Evolutionary conservation across 92 coral and sea anemone genomes (phyloP), one percentile per base, ranked within the genome.

Genomic region (Palythoa heliodiscus): DNA sequence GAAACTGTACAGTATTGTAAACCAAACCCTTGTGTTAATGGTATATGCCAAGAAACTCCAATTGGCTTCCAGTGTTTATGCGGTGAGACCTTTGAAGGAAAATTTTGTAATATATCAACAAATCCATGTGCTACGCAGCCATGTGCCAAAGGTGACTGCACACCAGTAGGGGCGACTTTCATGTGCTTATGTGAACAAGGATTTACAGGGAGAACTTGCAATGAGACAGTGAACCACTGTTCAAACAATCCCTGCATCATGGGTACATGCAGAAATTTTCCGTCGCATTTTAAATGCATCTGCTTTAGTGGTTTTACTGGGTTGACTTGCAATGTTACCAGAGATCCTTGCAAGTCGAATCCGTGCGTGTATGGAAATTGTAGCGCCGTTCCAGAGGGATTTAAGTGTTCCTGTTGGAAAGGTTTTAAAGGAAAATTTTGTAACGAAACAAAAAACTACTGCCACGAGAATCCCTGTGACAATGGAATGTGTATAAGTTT

Each of bases 321-420:
- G 22, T 23, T 11, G 14, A 22, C 83, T 48, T 93, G 97, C 66
- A 85, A 85, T 37, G 70, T 58, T 60, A 54, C 54, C 25, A 61
- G 68, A 5, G 50, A 86, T 82, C 77, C 92, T 40, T 93, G 96
- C 69, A 61, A 35, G 20, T 68, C 87, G 55, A 86, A 82, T 40
- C 93, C 93, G 22, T 95, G 98, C 61, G 29, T 83, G 63, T 78
- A 88, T 63, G 97, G 98, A 9, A 76, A 83, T 84, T 95, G 98
- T 87, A 85, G 76, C 9, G 86, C 68, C 37, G 19, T 63, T 38
- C 29, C 85, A 69, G 55, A 66, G 20, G 92, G 88, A 9, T 92
- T 91, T 74, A 70, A 50, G 74, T 95, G 98, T 83, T 61, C 77
- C n/a, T 95, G 98, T 43, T 82, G 54, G 55, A 82, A 79, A 15